Percentiles rank a stretch among this genome's conserved stretches.
phyloP scores from a whole-genome alignment of 2,797 vertebrate genomes.

The Sebastes nivosus region DNA sequence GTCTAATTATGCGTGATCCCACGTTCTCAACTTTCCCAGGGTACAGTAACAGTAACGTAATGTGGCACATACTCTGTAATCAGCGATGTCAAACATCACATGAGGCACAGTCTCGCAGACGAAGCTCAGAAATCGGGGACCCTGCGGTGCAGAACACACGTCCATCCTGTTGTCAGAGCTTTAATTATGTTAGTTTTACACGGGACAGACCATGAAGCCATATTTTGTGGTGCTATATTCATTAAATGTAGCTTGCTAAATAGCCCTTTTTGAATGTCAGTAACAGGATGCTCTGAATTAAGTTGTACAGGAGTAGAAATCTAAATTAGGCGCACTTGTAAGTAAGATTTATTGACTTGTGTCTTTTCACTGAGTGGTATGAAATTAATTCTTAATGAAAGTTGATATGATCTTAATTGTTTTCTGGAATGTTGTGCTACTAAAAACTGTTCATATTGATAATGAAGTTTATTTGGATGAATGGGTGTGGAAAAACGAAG shows the following conservation, averaged over 20 bases:
- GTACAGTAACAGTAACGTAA: slow-evolving; percentile 71
- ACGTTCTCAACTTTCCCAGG: slow-evolving; percentile 75
- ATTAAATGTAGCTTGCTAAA: slow-evolving; percentile 26
- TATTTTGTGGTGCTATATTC: slow-evolving; percentile 24
- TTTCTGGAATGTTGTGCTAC: background rate
- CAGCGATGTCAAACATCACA: slow-evolving; percentile 72
- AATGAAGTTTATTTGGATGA: slow-evolving; percentile 13
- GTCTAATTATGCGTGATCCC: slow-evolving; percentile 77
- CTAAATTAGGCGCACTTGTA: background rate
- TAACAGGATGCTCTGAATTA: background rate
- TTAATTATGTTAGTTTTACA: slow-evolving; percentile 61
- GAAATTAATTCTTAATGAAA: background rate
- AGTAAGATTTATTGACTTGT: background rate
- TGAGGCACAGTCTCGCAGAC: slow-evolving; percentile 53
- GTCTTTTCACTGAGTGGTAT: background rate
- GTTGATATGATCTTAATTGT: background rate
- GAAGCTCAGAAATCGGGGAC: slow-evolving; percentile 31
- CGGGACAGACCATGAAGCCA: background rate
- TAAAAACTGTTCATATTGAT: background rate
- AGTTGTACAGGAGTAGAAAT: background rate
- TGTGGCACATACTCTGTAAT: slow-evolving; percentile 77
- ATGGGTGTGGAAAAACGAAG: slow-evolving; percentile 11
- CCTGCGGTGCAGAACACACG: slow-evolving; percentile 13
- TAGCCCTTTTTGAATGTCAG: background rate
- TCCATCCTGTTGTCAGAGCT: slow-evolving; percentile 32